Conservation (phyloP, 2,113 vertebrate genomes). For the Equus quagga region DNA sequence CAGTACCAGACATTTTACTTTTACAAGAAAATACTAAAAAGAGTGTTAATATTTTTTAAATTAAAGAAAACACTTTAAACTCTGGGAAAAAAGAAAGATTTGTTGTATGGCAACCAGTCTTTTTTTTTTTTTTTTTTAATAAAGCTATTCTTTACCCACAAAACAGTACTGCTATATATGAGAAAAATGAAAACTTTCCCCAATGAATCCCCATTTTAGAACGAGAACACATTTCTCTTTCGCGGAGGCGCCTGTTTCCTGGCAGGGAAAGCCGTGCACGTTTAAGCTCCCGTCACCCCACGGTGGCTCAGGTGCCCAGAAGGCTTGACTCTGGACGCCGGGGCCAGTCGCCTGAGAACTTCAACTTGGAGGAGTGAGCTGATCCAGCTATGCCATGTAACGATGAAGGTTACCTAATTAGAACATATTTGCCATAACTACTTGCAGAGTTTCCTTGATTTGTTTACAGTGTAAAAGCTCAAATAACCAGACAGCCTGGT, state of each 20-base stretch:
- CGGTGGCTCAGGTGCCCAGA: neutral
- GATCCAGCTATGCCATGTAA: neutral
- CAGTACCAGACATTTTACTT: slow-evolving; percentile 52
- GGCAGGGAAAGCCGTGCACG: neutral
- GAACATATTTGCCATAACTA: neutral
- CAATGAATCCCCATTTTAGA: neutral
- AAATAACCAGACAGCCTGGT: neutral
- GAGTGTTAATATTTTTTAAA: slow-evolving; percentile 55
- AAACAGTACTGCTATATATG: neutral
- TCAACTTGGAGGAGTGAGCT: neutral
- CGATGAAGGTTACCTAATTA: neutral
- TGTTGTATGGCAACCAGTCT: neutral
- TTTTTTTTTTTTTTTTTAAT: slow-evolving; percentile 13
- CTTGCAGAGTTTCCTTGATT: neutral
- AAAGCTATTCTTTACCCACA: slow-evolving; percentile 12
- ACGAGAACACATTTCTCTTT: neutral
- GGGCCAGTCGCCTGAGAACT: neutral
- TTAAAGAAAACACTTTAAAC: slow-evolving; percentile 64
- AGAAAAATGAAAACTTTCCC: neutral
- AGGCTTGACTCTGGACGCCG: neutral
- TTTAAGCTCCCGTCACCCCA: neutral
- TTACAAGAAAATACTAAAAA: slow-evolving; percentile 51
- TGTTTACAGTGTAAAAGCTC: neutral
- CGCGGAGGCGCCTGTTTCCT: neutral
- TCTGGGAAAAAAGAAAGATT: neutral